Base-by-base conservation (phyloP, 2,113 vertebrate genomes). In the Danionella cerebrum region DNA sequence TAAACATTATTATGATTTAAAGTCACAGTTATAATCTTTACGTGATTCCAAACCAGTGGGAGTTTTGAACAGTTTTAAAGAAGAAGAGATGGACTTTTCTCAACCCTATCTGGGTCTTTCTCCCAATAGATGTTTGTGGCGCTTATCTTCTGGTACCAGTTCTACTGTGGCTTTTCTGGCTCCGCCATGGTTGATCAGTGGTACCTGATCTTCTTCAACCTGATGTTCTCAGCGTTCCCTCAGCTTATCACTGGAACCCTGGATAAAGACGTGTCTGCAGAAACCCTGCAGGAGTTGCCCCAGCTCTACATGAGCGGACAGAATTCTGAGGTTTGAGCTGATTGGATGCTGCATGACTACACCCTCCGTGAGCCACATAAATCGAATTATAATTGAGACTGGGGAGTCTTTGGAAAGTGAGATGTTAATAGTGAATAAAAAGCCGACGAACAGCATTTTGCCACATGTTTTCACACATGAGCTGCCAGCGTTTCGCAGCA, bases 191-290 rank as follows among this genome's bases (percentile, higher is more conserved):
- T 99, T 19, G 96, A 99, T 81, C 96, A 98, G 83, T 99, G 96
- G 96, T 99, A 97, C 74, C 88, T 98, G 59, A 94, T 99, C 84
- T 96, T 98, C 90, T 99, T 99, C 78, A 99, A 99, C 83, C 88
- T 99, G 80, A 80, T 99, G 82, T 99, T 99, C 86, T 96, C 95
- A 0, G 97, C 96, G 8, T 93, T 98, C 73, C 96, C 96, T 57
- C 96, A 98, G 88, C 90, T 99, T 39, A 85, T 99, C 84, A 97
- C 93, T 42, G 96, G 92, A 67, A 94, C 96, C 22, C 87, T 99
- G 76, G 96, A 99, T 84, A 95, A 94, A 76, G 91, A 96, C 0
- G 90, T 98, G 57, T 91, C 94, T 0, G 88, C 90, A 10, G 84
- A 91, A 25, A 82, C 91, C 11, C 84, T 99, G 52, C 88, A 96